Conservation (phyloP, 2,888 invertebrate genomes). For the Himalopsyche tibetana region DNA sequence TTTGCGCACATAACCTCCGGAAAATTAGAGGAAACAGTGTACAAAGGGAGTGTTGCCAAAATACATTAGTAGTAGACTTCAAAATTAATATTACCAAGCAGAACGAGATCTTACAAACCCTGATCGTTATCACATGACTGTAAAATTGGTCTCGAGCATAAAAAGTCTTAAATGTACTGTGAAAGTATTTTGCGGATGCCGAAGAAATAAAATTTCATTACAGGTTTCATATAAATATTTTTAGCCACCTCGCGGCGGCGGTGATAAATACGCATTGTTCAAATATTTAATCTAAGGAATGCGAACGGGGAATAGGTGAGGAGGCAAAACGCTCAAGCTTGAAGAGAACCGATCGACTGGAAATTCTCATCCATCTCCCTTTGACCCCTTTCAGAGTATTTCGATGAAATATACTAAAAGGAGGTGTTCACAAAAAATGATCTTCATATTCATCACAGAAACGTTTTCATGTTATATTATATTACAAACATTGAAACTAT, state of each 20-base stretch:
- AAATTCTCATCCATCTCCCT: slow-evolving; percentile 7
- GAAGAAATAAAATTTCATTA: slow-evolving; percentile 24
- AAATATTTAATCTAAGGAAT: slow-evolving; percentile 41
- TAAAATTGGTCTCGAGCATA: no score
- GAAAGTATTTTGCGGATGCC: not conserved
- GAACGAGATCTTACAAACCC: no score
- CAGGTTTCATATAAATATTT: slow-evolving; percentile 27
- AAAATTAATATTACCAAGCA: no score
- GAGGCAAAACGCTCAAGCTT: not conserved
- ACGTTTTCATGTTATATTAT: no score
- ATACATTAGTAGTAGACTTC: no score
- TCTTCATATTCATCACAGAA: not conserved
- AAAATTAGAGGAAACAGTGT: no score
- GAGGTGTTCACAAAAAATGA: no score
- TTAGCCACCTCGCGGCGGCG: not conserved
- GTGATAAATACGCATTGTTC: slow-evolving; percentile 40
- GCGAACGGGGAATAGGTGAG: not conserved
- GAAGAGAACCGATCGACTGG: not conserved
- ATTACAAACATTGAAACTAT: no score
- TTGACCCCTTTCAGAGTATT: slow-evolving; percentile 14
- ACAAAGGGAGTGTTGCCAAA: no score
- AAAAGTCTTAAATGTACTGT: not conserved
- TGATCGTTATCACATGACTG: no score
- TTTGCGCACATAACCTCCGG: no score
- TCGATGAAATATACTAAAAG: not conserved